Evolutionary conservation across 2,113 vertebrate genomes (phyloP).

Genomic region (Echinops telfairi): DNA sequence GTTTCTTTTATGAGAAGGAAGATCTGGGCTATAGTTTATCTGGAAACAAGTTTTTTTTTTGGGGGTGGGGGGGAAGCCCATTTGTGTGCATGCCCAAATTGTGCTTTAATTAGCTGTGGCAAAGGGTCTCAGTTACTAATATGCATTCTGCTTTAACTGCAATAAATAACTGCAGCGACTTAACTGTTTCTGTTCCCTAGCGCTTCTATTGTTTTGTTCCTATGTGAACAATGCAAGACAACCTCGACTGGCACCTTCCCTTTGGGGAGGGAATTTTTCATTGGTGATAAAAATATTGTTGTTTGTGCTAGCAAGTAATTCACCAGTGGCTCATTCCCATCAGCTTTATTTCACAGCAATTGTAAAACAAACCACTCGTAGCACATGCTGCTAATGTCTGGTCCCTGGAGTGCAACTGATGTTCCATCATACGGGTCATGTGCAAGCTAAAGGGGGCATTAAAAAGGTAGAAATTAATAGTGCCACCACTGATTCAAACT

Average conservation of each 20-base stretch:
- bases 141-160: conserved; percentile 66
- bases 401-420: conserved; percentile 86
- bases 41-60: conserved; percentile 76
- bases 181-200: conserved; percentile 34
- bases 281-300: conserved; percentile 84
- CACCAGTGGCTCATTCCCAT: conserved; percentile 87
- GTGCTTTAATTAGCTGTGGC: conserved; percentile 80
- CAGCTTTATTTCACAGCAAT: conserved; percentile 87
- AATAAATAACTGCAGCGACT: conserved; percentile 48
- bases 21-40: conserved; percentile 74
- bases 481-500: conserved; percentile 72
- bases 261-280: conserved; percentile 68
- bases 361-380: conserved; percentile 89
- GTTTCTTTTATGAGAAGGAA: conserved; percentile 80
- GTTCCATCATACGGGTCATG: conserved; percentile 85
- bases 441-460: conserved; percentile 85
- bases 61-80: too few species aligned
- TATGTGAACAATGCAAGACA: conserved; percentile 57
- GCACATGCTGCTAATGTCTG: conserved; percentile 86
- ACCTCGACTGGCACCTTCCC: background rate
- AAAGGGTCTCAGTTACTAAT: conserved; percentile 63
- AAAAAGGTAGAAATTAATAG: conserved; percentile 87
- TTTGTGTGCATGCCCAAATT: conserved; percentile 67
- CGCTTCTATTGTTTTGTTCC: conserved; percentile 19
- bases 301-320: conserved; percentile 86